Percentiles rank a stretch among this genome's conserved stretches.
These are phyloP conservation scores for Napeogenes sylphis DNA, from an alignment of 2,888 invertebrate species.

Conservation along the genomic window DNA sequence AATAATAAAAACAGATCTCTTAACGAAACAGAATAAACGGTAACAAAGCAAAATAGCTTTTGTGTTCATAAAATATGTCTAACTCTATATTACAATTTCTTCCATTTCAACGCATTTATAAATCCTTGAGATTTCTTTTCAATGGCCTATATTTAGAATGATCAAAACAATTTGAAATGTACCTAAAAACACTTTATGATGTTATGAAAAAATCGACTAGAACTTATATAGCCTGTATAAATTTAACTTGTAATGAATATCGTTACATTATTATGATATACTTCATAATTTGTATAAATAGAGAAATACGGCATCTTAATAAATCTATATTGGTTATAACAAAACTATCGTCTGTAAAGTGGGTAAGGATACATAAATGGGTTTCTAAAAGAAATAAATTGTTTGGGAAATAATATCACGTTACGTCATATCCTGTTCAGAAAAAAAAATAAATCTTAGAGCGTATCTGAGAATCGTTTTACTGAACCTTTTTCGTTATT, in stretches of 20 bases:
- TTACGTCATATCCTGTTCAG: slow-evolving; percentile 34
- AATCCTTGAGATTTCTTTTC: slow-evolving; percentile 17
- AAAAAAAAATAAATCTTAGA: slow-evolving; percentile 30
- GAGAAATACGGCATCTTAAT: too few relatives aligned
- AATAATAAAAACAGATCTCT: too few relatives aligned
- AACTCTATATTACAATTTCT: slow-evolving; percentile 16
- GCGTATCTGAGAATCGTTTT: slow-evolving; percentile 27
- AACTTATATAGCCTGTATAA: background rate
- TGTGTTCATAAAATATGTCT: slow-evolving; percentile 9
- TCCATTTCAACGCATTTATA: slow-evolving; percentile 16
- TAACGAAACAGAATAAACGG: too few relatives aligned
- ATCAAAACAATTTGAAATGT: slow-evolving; percentile 3
- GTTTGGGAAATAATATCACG: slow-evolving; percentile 39
- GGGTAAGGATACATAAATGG: slow-evolving; percentile 35
- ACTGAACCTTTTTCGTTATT: slow-evolving; percentile 38
- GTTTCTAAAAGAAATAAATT: slow-evolving; percentile 25
- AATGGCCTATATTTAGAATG: slow-evolving; percentile 20
- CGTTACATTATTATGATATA: background rate
- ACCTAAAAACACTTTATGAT: slow-evolving; percentile 4
- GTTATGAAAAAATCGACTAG: background rate
- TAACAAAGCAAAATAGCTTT: too few relatives aligned
- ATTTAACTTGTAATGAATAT: slow-evolving; percentile 1
- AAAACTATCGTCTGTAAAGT: too few relatives aligned
- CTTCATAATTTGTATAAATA: too few relatives aligned
- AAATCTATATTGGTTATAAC: too few relatives aligned